A percentile compares a stretch with the other conserved stretches of the same genome.
phyloP scores from a whole-genome alignment of 2,888 invertebrate genomes.

The Ophion slaviceki region DNA sequence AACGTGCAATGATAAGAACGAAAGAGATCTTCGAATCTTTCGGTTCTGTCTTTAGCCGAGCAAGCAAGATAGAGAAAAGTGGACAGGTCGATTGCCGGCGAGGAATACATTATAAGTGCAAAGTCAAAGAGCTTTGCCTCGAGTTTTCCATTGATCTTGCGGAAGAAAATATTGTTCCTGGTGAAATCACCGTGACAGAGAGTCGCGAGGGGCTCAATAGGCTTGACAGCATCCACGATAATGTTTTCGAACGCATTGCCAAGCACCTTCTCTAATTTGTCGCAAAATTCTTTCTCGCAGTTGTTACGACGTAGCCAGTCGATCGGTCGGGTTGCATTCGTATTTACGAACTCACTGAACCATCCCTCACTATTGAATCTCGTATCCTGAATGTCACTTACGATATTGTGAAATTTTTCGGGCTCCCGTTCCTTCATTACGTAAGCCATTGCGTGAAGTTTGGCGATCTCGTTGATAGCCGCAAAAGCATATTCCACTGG shows the following conservation, averaged over 20 bases:
- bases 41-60: constrained; percentile 46
- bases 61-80: constrained; percentile 74
- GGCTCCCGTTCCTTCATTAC: constrained; percentile 71
- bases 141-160: constrained; percentile 48
- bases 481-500: constrained; percentile 73
- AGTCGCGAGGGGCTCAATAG: constrained; percentile 76
- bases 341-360: constrained; percentile 18
- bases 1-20: constrained; percentile 74
- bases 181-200: constrained; percentile 80
- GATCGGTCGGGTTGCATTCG: constrained; percentile 63
- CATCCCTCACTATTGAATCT: constrained; percentile 55
- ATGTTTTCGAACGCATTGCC: constrained; percentile 65
- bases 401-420: constrained; percentile 69
- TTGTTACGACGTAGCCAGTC: constrained; percentile 68
- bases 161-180: constrained; percentile 76
- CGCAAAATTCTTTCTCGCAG: constrained; percentile 71
- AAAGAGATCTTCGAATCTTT: constrained; percentile 70
- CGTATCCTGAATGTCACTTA: constrained; percentile 65
- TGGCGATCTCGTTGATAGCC: constrained; percentile 75
- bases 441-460: constrained; percentile 77
- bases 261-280: constrained; percentile 70
- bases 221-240: constrained; percentile 62
- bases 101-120: constrained; percentile 73
- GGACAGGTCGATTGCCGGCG: constrained; percentile 77
- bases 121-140: constrained; percentile 75